phyloP scores from a whole-genome alignment of 2,113 vertebrate genomes.

The Scophthalmus maximus region DNA sequence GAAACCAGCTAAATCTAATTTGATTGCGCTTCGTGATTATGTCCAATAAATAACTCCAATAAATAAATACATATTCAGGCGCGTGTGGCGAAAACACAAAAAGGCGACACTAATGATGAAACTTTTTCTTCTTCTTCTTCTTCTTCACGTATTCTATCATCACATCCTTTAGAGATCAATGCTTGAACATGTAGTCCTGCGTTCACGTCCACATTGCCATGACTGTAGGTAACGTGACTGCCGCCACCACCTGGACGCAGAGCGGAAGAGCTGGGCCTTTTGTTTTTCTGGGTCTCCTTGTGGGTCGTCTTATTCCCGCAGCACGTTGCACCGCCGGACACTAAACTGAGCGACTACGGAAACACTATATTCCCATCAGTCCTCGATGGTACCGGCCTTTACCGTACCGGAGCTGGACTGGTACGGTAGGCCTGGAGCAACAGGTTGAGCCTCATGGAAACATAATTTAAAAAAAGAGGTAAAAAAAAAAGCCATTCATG shows the following conservation, averaged over 20 bases:
- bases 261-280: slow-evolving; percentile 4
- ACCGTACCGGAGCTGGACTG: background rate
- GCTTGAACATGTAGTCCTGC: background rate
- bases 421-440: background rate
- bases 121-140: too few species aligned
- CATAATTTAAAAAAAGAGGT: slow-evolving; percentile 5
- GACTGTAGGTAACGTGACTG: too few species aligned
- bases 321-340: background rate
- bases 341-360: slow-evolving; percentile 10
- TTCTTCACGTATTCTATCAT: slow-evolving; percentile 5
- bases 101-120: background rate
- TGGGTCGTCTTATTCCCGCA: slow-evolving; percentile 9
- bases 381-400: background rate
- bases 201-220: slow-evolving; percentile 16
- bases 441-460: slow-evolving; percentile 10
- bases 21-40: background rate
- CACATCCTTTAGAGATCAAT: background rate
- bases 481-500: slow-evolving; percentile 20
- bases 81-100: background rate
- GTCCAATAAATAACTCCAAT: background rate
- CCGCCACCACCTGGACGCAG: slow-evolving; percentile 59
- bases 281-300: background rate
- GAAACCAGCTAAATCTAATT: too few species aligned
- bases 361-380: background rate
- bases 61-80: background rate